A percentile compares a stretch with the other conserved stretches of the same genome.
Conservation (phyloP, 2,888 invertebrate species). For the Rapana venosa region DNA sequence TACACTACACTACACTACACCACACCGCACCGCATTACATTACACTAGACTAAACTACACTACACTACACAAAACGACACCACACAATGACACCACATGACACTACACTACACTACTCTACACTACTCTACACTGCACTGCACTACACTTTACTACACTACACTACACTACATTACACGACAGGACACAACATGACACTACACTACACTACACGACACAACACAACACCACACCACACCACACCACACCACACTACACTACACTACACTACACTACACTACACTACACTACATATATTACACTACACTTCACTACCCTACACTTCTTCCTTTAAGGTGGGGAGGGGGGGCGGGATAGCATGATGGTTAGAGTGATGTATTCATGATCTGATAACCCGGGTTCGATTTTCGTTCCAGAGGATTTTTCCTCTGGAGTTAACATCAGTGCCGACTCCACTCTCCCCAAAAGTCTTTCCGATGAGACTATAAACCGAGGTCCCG, state of each 20-base stretch:
- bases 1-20: background rate
- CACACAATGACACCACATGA: background rate
- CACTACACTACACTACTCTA: constrained; percentile 14
- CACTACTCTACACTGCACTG: constrained; percentile 11
- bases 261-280: constrained; percentile 27
- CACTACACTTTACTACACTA: constrained; percentile 4
- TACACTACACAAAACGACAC: constrained; percentile 18
- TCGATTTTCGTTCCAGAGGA: too few relatives aligned
- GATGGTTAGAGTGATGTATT: too few relatives aligned
- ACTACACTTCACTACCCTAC: constrained; percentile 11
- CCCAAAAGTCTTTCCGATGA: too few relatives aligned
- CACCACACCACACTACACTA: constrained; percentile 3
- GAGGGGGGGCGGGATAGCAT: too few relatives aligned
- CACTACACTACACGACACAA: background rate
- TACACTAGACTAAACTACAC: constrained; percentile 12
- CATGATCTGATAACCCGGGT: too few relatives aligned
- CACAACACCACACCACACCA: background rate
- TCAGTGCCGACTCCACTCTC: too few relatives aligned
- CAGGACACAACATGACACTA: too few relatives aligned
- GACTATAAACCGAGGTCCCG: too few relatives aligned
- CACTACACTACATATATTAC: constrained; percentile 20
- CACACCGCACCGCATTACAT: background rate
- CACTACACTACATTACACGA: background rate
- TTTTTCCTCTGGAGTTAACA: too few relatives aligned
- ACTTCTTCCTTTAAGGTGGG: background rate